A percentile compares a stretch with the other conserved stretches of the same genome.
Conservation (phyloP, 2,888 invertebrate species). For the Hipparchia semele region DNA sequence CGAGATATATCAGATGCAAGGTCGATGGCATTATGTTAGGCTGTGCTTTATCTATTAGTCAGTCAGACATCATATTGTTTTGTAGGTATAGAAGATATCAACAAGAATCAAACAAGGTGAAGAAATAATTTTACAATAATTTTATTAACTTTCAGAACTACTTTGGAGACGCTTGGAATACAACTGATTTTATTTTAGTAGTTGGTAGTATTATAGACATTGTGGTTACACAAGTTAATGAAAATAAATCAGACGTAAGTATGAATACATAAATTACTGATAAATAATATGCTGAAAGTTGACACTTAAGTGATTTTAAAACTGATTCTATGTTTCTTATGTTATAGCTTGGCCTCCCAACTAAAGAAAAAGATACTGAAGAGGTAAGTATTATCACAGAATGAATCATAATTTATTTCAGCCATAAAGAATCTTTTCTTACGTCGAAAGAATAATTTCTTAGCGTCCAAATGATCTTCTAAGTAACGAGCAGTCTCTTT, state of each 20-base stretch:
- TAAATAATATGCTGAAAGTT: slow-evolving; percentile 9
- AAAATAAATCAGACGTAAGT: slow-evolving; percentile 66
- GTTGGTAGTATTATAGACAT: slow-evolving; percentile 98
- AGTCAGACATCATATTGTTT: too few species aligned
- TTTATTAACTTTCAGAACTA: slow-evolving; percentile 88
- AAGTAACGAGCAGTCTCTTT: too few species aligned
- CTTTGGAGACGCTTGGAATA: slow-evolving; percentile 99
- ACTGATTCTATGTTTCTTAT: too few species aligned
- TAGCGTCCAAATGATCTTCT: too few species aligned
- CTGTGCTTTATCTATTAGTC: too few species aligned
- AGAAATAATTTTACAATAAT: neutral
- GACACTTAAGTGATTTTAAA: neutral
- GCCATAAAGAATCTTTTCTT: too few species aligned
- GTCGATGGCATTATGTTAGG: too few species aligned
- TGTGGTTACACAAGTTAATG: slow-evolving; percentile 97
- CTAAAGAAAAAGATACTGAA: slow-evolving; percentile 34
- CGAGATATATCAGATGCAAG: too few species aligned
- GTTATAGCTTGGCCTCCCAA: slow-evolving; percentile 30
- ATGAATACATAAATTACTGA: neutral
- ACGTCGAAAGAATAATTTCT: too few species aligned
- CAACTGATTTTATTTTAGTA: slow-evolving; percentile 97
- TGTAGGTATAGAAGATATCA: neutral
- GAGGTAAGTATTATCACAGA: slow-evolving; percentile 36
- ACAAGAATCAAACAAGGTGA: too few species aligned
- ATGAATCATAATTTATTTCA: too few species aligned